Evolutionary conservation across 2,113 vertebrate species (phyloP), one percentile per base, ranked within the genome.

Genomic region (Parotia lawesii): DNA sequence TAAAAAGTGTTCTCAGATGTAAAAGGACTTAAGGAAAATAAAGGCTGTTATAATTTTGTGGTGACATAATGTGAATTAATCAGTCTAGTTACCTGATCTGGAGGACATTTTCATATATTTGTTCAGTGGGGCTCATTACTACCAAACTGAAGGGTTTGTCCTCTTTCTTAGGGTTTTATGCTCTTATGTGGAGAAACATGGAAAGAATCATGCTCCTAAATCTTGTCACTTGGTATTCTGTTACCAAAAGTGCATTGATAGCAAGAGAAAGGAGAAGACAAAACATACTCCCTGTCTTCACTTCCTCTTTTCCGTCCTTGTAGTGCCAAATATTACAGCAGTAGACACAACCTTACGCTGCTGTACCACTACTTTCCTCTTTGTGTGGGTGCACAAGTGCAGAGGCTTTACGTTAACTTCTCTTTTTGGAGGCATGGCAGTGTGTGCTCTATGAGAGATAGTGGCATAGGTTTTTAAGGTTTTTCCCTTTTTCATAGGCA

Each of bases 271-370:
- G 35, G 47, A 73, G 13, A 90, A 51, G 27, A 53, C 16, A 77
- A 62, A 37, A 27, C 2, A 28, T 45, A 35, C 3, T 44, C 11
- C 9, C 10, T 48, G 11, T 67, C 28, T 71, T 71, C 7, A 38
- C 15, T 75, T 92, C 29, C 16, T 86, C 33, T 83, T 60, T 83
- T 60, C 13, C 20, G 6, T 89, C 22, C 9, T 69, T 14, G 12
- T 21, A 20, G 21, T 45, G 37, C 33, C 53, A 42, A 44, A 42
- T 9, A 21, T 15, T 61, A n/a, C 13, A 61, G 50, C 28, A 69
- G 37, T 3, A 69, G 13, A 8, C 2, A 5, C 10, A 77, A 11
- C 9, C 10, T 61, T 70, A 45, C 0, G 0, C 33, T 71, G 5
- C 67, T 67, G 12, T 66, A 24, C 20, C 33, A 31, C 31, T 79